Conservation (phyloP, 2,888 invertebrate genomes). For the Dromius quadrimaculatus region DNA sequence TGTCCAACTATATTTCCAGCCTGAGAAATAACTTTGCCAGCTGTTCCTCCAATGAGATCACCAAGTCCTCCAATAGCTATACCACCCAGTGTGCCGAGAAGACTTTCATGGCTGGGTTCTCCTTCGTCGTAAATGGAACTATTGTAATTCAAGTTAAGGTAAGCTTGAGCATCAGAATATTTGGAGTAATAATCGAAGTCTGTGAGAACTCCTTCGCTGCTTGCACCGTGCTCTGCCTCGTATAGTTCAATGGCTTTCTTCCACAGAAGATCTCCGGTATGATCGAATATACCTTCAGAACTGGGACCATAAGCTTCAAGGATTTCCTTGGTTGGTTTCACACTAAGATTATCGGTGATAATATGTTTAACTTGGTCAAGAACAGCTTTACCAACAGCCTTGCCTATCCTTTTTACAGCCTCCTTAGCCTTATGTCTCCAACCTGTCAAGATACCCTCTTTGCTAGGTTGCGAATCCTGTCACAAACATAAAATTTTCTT, state of each 20-base stretch:
- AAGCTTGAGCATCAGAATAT: neutral
- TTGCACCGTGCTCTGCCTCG: neutral
- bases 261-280: neutral
- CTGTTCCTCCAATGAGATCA: neutral
- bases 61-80: neutral
- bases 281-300: constrained; percentile 7
- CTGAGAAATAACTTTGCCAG: neutral
- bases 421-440: neutral
- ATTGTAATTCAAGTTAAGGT: neutral
- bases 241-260: neutral
- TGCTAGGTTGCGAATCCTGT: too few species aligned
- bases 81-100: constrained; percentile 6
- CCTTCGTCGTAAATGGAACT: neutral
- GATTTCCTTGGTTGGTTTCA: constrained; percentile 4
- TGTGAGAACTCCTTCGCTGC: neutral
- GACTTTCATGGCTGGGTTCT: constrained; percentile 10
- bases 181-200: neutral
- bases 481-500: too few species aligned
- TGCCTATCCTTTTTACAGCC: neutral
- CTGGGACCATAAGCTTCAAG: neutral
- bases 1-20: constrained; percentile 11
- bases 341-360: neutral
- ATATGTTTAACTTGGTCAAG: neutral
- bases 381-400: neutral
- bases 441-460: constrained; percentile 14